phyloP scores from a whole-genome alignment of 2,888 invertebrate species.

The Spodoptera littoralis region DNA sequence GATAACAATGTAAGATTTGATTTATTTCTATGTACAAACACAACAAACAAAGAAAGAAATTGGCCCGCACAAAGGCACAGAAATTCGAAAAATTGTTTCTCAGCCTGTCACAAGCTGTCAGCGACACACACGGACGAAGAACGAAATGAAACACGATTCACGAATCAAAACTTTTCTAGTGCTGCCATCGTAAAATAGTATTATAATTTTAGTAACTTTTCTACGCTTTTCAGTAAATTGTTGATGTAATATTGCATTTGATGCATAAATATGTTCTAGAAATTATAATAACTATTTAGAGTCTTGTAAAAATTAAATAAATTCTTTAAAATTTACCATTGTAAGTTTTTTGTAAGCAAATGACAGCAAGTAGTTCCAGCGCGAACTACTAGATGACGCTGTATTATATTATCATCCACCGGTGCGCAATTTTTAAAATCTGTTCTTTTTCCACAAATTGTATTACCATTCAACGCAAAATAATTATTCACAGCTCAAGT shows the following conservation, averaged over 20 bases:
- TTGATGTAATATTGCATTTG: background rate
- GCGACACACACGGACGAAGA: constrained; percentile 1
- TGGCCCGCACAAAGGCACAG: constrained; percentile 44
- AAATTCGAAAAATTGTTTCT: constrained; percentile 48
- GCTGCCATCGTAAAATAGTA: constrained; percentile 34
- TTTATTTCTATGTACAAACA: constrained; percentile 27
- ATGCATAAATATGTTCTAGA: background rate
- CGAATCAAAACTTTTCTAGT: constrained; percentile 28
- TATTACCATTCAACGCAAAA: too few species aligned
- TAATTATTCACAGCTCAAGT: too few species aligned
- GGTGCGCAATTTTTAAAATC: too few species aligned
- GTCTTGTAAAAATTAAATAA: background rate
- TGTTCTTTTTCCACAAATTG: too few species aligned
- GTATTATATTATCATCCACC: too few species aligned
- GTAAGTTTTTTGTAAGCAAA: too few species aligned
- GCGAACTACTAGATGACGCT: constrained; percentile 31
- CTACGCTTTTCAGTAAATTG: background rate
- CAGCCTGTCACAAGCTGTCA: constrained; percentile 41
- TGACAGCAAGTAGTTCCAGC: background rate
- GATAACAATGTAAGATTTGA: constrained; percentile 24
- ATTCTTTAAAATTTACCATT: background rate
- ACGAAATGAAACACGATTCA: constrained; percentile 32
- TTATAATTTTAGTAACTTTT: too few species aligned
- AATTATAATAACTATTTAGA: background rate
- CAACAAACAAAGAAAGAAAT: constrained; percentile 30